phyloP scores from a whole-genome alignment of 2,797 vertebrate genomes.

The Ctenopoma multispine region DNA sequence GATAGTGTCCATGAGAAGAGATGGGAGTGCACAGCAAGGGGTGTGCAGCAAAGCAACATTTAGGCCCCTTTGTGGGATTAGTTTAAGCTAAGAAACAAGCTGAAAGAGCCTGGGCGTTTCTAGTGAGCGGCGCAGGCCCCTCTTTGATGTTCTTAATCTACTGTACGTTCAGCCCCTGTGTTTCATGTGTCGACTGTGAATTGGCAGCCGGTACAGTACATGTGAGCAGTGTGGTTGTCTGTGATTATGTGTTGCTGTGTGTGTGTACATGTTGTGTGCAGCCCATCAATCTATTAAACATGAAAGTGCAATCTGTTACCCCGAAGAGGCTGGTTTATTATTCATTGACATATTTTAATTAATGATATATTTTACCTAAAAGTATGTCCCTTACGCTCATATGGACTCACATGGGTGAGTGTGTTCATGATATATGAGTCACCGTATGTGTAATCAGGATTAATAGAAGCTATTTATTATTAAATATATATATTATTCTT shows the following conservation, averaged over 20 bases:
- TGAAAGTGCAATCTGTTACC: conserved; percentile 83
- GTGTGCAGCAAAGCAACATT: conserved; percentile 38
- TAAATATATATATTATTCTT: conserved; percentile 23
- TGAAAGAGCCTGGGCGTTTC: conserved; percentile 14
- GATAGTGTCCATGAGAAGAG: conserved; percentile 50
- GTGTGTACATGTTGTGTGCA: conserved; percentile 51
- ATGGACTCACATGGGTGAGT: conserved; percentile 13
- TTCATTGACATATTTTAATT: conserved; percentile 80
- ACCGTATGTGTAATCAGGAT: conserved; percentile 51
- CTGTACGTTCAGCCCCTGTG: conserved; percentile 12
- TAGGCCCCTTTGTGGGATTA: conserved; percentile 62
- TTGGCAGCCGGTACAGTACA: background rate
- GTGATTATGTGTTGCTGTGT: conserved; percentile 34
- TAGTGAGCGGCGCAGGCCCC: conserved; percentile 13
- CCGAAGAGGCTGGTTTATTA: conserved; percentile 79
- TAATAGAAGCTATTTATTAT: conserved; percentile 64
- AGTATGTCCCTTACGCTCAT: conserved; percentile 55
- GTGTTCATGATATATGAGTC: conserved; percentile 32
- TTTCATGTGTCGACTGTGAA: conserved; percentile 25
- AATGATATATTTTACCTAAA: conserved; percentile 80
- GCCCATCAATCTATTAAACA: conserved; percentile 81
- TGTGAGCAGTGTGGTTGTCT: conserved; percentile 39
- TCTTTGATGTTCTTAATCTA: conserved; percentile 56
- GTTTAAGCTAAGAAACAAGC: conserved; percentile 38
- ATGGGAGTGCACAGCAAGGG: conserved; percentile 6